Percentiles rank a stretch among this genome's conserved stretches.
Conservation (phyloP, 2,888 invertebrate genomes). For the Lasioglossum morio region DNA sequence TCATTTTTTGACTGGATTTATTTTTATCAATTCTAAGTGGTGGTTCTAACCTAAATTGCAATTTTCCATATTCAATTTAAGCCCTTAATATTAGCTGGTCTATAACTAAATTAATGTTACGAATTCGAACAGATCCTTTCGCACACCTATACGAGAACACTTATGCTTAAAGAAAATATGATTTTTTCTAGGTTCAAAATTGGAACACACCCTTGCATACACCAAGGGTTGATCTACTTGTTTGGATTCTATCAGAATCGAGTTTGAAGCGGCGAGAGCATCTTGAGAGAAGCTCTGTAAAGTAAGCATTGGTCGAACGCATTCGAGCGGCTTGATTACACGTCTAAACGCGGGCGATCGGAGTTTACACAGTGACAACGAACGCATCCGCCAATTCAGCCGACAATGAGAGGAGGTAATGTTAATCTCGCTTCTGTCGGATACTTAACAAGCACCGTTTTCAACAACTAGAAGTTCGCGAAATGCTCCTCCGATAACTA, state of each 20-base stretch:
- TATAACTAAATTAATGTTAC: no score
- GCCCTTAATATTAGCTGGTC: no score
- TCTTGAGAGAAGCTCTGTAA: neutral
- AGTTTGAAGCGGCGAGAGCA: neutral
- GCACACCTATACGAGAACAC: no score
- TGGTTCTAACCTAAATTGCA: no score
- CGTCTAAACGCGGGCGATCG: neutral
- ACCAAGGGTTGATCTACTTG: neutral
- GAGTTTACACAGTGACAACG: constrained; percentile 22
- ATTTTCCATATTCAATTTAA: no score
- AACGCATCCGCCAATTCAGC: constrained; percentile 42
- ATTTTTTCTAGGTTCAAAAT: no score
- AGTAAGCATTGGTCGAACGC: neutral
- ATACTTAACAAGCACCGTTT: constrained; percentile 57
- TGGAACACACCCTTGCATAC: no score
- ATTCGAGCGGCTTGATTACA: neutral
- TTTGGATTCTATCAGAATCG: neutral
- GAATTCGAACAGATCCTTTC: no score
- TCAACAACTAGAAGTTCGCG: constrained; percentile 50
- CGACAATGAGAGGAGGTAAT: constrained; percentile 43
- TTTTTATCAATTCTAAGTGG: no score
- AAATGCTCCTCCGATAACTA: constrained; percentile 38
- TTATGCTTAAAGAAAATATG: no score
- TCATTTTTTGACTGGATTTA: no score
- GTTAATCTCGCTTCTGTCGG: constrained; percentile 49